Percentiles rank a stretch among this genome's conserved stretches.
Conservation (phyloP, 1,140 invertebrate genomes). For the Lepidurus apus region DNA sequence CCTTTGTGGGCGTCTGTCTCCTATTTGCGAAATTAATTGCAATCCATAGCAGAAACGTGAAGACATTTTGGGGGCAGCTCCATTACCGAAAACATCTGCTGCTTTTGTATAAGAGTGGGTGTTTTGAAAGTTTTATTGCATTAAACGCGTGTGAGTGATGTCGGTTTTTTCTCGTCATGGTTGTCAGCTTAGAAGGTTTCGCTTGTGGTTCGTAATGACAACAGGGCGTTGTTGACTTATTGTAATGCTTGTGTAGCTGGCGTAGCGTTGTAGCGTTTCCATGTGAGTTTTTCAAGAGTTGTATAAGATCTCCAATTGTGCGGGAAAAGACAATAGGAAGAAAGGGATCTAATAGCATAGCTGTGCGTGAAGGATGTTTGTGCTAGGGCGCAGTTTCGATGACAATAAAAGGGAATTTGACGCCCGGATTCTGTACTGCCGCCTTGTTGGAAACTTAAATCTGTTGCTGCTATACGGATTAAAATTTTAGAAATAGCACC, state of each 20-base stretch:
- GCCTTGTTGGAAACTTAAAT: not conserved
- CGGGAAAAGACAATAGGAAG: too few species aligned
- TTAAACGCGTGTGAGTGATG: not conserved
- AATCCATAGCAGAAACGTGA: not conserved
- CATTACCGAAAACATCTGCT: not conserved
- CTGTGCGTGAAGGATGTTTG: not conserved
- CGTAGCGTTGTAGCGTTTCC: too few species aligned
- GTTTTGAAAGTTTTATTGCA: not conserved
- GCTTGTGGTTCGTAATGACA: not conserved
- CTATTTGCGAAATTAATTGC: too few species aligned
- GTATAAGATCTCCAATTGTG: too few species aligned
- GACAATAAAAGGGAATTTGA: not conserved
- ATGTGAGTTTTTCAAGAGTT: too few species aligned
- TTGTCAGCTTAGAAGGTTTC: slow-evolving; percentile 2
- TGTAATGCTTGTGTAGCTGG: not conserved
- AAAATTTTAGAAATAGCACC: not conserved
- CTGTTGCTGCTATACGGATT: not conserved
- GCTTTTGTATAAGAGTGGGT: not conserved
- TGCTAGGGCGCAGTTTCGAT: not conserved
- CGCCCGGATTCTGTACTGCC: not conserved
- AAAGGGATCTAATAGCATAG: not conserved
- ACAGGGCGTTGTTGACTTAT: slow-evolving; percentile 1
- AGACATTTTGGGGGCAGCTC: not conserved
- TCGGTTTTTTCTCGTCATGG: not conserved
- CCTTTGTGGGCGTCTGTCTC: too few species aligned